phyloP scores from a whole-genome alignment of 2,113 vertebrate species.

The Mus musculus region DNA sequence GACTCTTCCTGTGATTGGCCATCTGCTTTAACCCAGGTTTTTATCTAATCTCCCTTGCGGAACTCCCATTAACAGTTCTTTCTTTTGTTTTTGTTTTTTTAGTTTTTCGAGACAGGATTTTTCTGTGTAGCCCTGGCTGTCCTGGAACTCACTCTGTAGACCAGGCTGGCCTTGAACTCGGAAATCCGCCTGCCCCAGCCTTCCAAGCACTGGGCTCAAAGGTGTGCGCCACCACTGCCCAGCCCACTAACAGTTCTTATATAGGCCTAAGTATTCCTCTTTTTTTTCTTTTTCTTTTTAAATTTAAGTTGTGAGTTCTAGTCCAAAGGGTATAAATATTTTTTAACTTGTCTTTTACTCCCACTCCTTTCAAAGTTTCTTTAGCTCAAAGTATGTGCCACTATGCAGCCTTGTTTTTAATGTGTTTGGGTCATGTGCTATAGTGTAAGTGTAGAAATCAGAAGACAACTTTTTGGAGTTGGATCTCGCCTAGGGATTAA shows the following conservation, averaged over 20 bases:
- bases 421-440: background rate
- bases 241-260: background rate
- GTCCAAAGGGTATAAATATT: background rate
- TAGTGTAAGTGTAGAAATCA: background rate
- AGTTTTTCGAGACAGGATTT: too few relatives aligned
- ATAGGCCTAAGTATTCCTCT: background rate
- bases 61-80: background rate
- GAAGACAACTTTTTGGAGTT: background rate
- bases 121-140: too few relatives aligned
- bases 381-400: background rate
- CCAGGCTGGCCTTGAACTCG: too few relatives aligned
- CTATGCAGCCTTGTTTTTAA: background rate
- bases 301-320: background rate
- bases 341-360: background rate
- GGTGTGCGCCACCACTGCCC: too few relatives aligned
- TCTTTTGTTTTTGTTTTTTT: too few relatives aligned
- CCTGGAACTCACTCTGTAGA: too few relatives aligned
- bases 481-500: too few relatives aligned
- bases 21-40: background rate
- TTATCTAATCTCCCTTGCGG: background rate
- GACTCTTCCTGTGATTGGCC: fast-evolving
- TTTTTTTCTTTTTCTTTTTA: background rate
- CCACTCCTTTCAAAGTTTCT: background rate
- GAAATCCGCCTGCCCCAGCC: too few relatives aligned
- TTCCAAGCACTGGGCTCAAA: too few relatives aligned